Evolutionary conservation across 2,888 invertebrate genomes (phyloP), one percentile per base, ranked within the genome.

Genomic region (Megamerina dolium): DNA sequence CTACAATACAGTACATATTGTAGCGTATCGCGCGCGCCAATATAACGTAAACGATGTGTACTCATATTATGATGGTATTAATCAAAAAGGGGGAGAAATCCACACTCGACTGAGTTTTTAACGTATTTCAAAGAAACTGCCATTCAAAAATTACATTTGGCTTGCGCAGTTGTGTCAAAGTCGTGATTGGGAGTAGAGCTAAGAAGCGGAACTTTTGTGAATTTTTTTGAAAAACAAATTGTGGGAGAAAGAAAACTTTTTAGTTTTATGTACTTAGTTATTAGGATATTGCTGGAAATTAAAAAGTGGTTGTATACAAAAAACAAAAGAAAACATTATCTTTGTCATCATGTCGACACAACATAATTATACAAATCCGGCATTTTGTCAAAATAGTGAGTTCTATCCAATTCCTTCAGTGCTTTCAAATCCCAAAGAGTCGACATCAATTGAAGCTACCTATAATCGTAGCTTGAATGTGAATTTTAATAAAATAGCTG

Each of bases 301-400:
- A n/a, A n/a, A n/a, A n/a, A n/a, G n/a, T n/a, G n/a, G n/a, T n/a
- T n/a, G n/a, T n/a, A n/a, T n/a, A n/a, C 9, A 2, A 16, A 37
- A 13, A 4, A 14, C 31, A n/a, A 30, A n/a, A 14, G 19, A 13
- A 18, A 5, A 37, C 6, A n/a, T 30, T n/a, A 36, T 6, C 14
- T n/a, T n/a, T 14, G 9, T 18, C 26, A 29, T 18, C 23, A 72
- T 72, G 71, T 71, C 71, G n/a, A n/a, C n/a, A n/a, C 61, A 63
- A 41, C 71, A 72, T 46, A 71, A 83, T 57, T 87, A 87, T 59
- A 82, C 83, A 5, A 87, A 87, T 63, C 86, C 86, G 41, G 86
- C 86, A 1, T 87, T 87, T 63, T 85, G 85, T 63, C 80, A 82
- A 20, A 82, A 85, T 69, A 86, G 86, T 63, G 87, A 87, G 60